phyloP scores from a whole-genome alignment of 2,888 invertebrate species.

The Frankliniella intonsa region DNA sequence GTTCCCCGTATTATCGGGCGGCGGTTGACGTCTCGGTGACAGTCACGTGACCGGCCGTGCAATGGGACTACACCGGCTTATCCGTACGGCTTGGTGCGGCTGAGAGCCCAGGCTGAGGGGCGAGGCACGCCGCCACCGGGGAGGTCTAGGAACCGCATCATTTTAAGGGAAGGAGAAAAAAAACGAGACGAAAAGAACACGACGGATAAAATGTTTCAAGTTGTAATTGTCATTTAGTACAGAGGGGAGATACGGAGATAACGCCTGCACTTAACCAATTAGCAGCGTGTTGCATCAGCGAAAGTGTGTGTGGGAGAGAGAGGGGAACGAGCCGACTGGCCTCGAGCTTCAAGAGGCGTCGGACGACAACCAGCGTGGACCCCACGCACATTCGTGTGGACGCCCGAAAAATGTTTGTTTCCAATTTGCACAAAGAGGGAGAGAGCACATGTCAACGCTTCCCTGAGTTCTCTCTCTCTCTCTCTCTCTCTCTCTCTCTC shows the following conservation, averaged over 20 bases:
- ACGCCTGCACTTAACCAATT: not conserved
- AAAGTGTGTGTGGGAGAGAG: not conserved
- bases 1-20: not conserved
- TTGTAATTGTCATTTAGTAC: no score
- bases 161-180: no score
- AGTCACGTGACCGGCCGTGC: not conserved
- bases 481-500: not conserved
- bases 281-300: not conserved
- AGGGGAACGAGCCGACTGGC: not conserved
- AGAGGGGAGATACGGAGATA: no score
- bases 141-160: no score
- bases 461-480: not conserved
- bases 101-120: no score
- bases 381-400: not conserved
- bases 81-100: not conserved
- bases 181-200: no score
- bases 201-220: no score
- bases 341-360: no score
- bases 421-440: not conserved
- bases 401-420: not conserved
- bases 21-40: not conserved
- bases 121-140: no score
- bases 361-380: no score
- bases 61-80: not conserved
- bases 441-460: not conserved